phyloP scores from a whole-genome alignment of 2,888 invertebrate genomes.

The Microctonus brassicae region DNA sequence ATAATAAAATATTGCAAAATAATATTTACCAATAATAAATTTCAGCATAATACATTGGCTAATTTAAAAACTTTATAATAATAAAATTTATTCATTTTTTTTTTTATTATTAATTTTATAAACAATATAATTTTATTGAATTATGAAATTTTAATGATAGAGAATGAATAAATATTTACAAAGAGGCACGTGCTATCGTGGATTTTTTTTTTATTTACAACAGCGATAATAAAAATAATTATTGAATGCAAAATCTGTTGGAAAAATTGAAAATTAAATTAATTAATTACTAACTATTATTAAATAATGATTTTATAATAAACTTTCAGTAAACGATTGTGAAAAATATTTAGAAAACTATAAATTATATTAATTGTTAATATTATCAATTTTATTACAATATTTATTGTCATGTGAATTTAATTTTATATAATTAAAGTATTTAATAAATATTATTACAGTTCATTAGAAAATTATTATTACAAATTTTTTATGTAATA shows the following conservation, averaged over 20 bases:
- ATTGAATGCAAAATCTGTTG: too few relatives aligned
- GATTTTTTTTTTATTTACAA: too few relatives aligned
- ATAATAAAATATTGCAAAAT: neutral
- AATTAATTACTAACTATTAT: conserved; percentile 58
- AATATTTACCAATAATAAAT: neutral
- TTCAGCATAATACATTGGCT: neutral
- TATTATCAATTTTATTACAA: conserved; percentile 5
- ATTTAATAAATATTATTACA: too few relatives aligned
- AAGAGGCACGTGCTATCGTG: too few relatives aligned
- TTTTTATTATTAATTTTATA: neutral
- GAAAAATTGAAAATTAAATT: too few relatives aligned
- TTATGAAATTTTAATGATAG: neutral
- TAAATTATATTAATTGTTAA: neutral
- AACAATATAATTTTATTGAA: neutral
- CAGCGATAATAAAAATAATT: too few relatives aligned
- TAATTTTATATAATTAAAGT: too few relatives aligned
- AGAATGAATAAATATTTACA: neutral
- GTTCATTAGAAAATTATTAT: too few relatives aligned
- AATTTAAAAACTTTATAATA: neutral
- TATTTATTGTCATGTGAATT: too few relatives aligned
- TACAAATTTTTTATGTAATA: too few relatives aligned
- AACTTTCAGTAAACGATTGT: conserved; percentile 54
- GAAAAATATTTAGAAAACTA: conserved; percentile 52
- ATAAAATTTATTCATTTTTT: neutral
- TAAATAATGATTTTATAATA: conserved; percentile 58